These are phyloP conservation scores for Augiades crinisus DNA, from an alignment of 2,888 invertebrate species.

Conservation along the genomic window DNA sequence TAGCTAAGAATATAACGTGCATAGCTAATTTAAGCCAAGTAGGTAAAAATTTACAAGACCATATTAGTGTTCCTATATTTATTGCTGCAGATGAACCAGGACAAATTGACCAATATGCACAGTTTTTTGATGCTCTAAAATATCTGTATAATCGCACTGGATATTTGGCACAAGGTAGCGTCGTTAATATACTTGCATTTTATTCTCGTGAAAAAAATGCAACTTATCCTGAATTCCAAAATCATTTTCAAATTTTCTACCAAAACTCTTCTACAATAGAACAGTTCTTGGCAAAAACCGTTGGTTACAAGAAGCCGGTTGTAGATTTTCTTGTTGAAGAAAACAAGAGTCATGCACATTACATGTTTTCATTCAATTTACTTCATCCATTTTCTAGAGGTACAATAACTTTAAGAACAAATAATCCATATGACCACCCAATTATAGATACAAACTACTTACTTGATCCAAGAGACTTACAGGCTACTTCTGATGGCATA, in stretches of 20 bases:
- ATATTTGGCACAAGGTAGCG: slow-evolving; percentile 61
- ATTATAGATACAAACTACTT: slow-evolving; percentile 84
- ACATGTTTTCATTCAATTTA: slow-evolving; percentile 54
- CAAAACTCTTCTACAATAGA: slow-evolving; percentile 46
- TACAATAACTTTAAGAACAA: slow-evolving; percentile 74
- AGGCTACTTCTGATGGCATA: slow-evolving; percentile 47
- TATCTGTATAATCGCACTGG: slow-evolving; percentile 79
- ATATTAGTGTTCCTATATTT: slow-evolving; percentile 57
- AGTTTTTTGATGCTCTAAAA: slow-evolving; percentile 51
- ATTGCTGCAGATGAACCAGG: slow-evolving; percentile 50
- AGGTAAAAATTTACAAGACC: slow-evolving; percentile 80
- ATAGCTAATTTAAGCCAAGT: slow-evolving; percentile 65
- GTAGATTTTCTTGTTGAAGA: slow-evolving; percentile 40
- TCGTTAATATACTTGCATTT: slow-evolving; percentile 75
- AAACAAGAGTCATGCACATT: slow-evolving; percentile 47
- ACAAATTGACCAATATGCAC: slow-evolving; percentile 38
- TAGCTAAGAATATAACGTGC: slow-evolving; percentile 51
- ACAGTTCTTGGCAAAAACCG: background rate
- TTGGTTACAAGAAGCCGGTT: slow-evolving; percentile 42
- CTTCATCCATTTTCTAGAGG: slow-evolving; percentile 79
- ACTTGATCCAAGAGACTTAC: slow-evolving; percentile 73
- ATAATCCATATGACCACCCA: slow-evolving; percentile 81
- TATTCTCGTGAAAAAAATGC: slow-evolving; percentile 45
- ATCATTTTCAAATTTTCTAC: slow-evolving; percentile 38
- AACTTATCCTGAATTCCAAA: slow-evolving; percentile 52